Percentiles rank a stretch among this genome's conserved stretches.
Conservation (phyloP, 2,113 vertebrate species). For the Emydocephalus ijimae region DNA sequence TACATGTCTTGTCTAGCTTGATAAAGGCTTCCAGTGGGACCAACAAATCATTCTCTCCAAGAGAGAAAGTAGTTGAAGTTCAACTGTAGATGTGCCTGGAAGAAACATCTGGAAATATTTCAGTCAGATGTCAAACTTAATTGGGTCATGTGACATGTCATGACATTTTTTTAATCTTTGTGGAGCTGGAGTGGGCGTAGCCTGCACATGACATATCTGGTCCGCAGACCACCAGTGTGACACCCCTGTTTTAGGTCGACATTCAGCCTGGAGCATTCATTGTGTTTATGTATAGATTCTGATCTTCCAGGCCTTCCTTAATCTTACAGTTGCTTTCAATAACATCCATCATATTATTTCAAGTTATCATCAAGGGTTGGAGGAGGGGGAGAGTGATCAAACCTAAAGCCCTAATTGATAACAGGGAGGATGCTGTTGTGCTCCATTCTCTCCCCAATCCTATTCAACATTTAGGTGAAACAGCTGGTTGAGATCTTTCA, state of each 20-base stretch:
- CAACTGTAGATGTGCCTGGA: background rate
- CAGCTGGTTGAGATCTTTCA: background rate
- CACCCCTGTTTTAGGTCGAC: no score
- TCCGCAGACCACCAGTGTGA: no score
- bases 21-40: background rate
- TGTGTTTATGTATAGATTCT: background rate
- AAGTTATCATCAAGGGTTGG: background rate
- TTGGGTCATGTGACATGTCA: no score
- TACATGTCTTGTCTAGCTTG: background rate
- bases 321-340: background rate
- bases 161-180: no score
- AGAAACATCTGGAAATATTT: background rate
- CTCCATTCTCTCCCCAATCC: background rate
- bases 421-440: background rate
- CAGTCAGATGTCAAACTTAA: background rate
- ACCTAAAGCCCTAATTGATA: background rate
- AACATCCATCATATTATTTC: background rate
- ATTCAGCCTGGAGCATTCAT: background rate
- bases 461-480: background rate
- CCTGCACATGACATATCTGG: no score
- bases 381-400: background rate
- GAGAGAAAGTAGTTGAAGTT: background rate
- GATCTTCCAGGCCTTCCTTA: background rate
- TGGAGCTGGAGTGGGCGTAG: no score
- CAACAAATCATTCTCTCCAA: background rate